A percentile compares a stretch with the other conserved stretches of the same genome.
phyloP scores from a whole-genome alignment of 1,140 invertebrate species.

The Eubasilissa regina region DNA sequence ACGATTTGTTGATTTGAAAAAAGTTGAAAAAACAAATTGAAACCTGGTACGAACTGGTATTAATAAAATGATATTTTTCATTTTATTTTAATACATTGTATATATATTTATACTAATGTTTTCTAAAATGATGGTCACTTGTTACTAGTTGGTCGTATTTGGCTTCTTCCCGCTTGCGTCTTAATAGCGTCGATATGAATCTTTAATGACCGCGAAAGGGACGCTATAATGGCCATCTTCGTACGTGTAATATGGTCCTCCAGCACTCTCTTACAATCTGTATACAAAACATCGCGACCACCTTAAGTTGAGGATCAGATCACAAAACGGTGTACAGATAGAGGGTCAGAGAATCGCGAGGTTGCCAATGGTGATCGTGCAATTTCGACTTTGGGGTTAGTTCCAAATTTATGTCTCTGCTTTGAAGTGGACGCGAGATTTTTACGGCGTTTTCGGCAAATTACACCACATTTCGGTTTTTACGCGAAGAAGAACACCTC shows the following conservation, averaged over 20 bases:
- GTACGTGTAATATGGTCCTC: conserved; percentile 32
- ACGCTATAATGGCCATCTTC: conserved; percentile 27
- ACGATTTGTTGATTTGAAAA: no score
- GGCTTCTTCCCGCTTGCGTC: not conserved
- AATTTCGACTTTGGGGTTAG: conserved; percentile 14
- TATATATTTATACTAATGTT: no score
- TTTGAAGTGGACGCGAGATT: conserved; percentile 45
- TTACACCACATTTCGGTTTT: conserved; percentile 36
- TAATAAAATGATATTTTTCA: no score
- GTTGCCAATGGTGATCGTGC: not conserved
- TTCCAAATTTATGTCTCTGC: conserved; percentile 34
- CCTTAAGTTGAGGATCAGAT: not conserved
- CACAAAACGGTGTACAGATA: not conserved
- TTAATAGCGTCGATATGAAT: conserved; percentile 29
- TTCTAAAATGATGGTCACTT: not conserved
- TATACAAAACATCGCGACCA: not conserved
- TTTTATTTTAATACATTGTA: no score
- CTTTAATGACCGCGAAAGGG: conserved; percentile 33
- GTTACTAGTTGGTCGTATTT: not conserved
- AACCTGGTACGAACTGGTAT: no score
- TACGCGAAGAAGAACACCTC: conserved; percentile 21
- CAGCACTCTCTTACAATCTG: conserved; percentile 10
- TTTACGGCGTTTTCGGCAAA: conserved; percentile 42
- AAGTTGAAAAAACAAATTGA: no score
- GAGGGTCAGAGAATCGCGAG: not conserved